Percentiles rank a stretch among this genome's conserved stretches.
Evolutionary conservation across 2,888 invertebrate genomes (phyloP).

Genomic region (Agrilus biguttatus): DNA sequence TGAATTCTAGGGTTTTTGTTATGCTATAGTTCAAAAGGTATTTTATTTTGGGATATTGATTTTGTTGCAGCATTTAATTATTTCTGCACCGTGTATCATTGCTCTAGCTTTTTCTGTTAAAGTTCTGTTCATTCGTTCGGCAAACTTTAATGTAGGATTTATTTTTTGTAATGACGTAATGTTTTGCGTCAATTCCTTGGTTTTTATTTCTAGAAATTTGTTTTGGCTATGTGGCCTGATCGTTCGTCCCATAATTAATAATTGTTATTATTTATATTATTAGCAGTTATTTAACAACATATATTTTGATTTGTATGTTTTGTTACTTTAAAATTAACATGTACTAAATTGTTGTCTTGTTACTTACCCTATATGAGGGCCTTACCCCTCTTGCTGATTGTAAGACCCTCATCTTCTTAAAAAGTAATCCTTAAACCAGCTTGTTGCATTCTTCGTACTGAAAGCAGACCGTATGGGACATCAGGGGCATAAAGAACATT

Average conservation of each 20-base stretch:
- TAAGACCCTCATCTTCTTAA: slow-evolving; percentile 13
- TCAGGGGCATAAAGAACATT: too few relatives aligned
- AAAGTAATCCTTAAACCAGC: slow-evolving; percentile 18
- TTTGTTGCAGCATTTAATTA: slow-evolving; percentile 8
- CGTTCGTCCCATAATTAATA: slow-evolving; percentile 18
- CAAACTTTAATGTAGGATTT: slow-evolving; percentile 3
- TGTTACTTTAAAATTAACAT: not conserved
- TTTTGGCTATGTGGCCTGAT: slow-evolving; percentile 16
- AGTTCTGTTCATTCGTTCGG: slow-evolving; percentile 6
- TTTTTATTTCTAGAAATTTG: slow-evolving; percentile 14
- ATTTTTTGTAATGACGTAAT: slow-evolving; percentile 9
- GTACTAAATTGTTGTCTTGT: too few relatives aligned
- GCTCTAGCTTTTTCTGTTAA: slow-evolving; percentile 4
- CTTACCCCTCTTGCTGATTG: slow-evolving; percentile 11
- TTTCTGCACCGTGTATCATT: slow-evolving; percentile 11
- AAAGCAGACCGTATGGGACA: slow-evolving; percentile 5
- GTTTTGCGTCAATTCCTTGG: slow-evolving; percentile 12
- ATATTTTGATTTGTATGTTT: not conserved
- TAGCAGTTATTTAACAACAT: not conserved
- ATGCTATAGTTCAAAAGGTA: slow-evolving; percentile 24
- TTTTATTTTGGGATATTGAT: slow-evolving; percentile 10
- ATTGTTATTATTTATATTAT: slow-evolving; percentile 4
- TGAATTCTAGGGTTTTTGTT: slow-evolving; percentile 18
- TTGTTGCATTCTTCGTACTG: slow-evolving; percentile 15
- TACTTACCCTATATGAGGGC: slow-evolving; percentile 13